phyloP scores from a whole-genome alignment of 2,888 invertebrate genomes.

The Deilephila porcellus region DNA sequence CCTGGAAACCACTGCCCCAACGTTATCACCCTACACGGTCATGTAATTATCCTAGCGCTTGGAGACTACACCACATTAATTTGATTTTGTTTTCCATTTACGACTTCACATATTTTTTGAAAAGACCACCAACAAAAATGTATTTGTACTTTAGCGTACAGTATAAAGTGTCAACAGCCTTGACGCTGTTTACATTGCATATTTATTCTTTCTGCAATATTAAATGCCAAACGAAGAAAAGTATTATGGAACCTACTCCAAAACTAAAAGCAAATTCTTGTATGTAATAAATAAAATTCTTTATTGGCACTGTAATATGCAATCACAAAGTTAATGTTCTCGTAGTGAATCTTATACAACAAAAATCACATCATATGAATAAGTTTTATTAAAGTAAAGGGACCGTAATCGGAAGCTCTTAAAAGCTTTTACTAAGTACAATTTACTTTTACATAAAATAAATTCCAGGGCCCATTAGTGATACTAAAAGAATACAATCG shows the following conservation, averaged over 20 bases:
- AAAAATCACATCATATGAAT: no score
- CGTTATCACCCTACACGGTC: no score
- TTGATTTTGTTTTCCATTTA: no score
- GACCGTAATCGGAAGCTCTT: neutral
- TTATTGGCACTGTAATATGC: no score
- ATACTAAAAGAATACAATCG: neutral
- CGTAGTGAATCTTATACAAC: no score
- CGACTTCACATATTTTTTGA: neutral
- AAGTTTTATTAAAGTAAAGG: no score
- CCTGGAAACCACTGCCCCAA: neutral
- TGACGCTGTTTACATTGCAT: neutral
- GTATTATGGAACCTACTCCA: neutral
- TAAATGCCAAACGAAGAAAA: neutral
- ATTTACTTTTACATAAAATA: neutral
- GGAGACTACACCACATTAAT: no score
- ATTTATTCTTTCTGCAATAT: slow-evolving; percentile 1
- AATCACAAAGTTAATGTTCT: no score
- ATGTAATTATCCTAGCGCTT: no score
- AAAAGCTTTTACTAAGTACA: neutral
- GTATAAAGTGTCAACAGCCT: neutral
- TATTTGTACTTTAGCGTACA: neutral
- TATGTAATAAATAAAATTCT: no score
- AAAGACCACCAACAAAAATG: neutral
- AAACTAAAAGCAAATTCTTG: neutral
- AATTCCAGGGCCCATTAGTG: slow-evolving; percentile 1